Evolutionary conservation across 2,797 vertebrate genomes (phyloP), one percentile per base, ranked within the genome.

Genomic region (Platalea minor): DNA sequence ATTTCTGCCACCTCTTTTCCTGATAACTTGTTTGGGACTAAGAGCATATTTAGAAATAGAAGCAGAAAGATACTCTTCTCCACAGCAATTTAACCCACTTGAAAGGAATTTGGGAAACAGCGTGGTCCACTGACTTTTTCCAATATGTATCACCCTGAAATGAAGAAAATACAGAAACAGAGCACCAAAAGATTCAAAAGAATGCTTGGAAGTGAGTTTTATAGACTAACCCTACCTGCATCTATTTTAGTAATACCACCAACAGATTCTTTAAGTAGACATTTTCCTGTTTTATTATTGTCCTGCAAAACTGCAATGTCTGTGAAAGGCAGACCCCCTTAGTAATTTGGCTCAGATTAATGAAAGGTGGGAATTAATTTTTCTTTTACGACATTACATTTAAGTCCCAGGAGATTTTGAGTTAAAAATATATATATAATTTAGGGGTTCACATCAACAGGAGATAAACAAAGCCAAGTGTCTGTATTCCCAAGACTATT

Each of bases 391-490:
- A 48, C 10, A 63, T 45, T 80, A 51, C 68, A 63, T 35, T 84
- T 64, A 89, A 64, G 13, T 89, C 94, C 77, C 84, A 67, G 65
- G 75, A 93, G 92, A 80, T 75, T 78, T 83, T 76, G 43, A 84
- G 39, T 28, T 72, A 76, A 90, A 93, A 90, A 93, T 18, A 24
- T 14, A 54, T 12, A 15, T 41, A n/a, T 21, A 50, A n/a, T 43
- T 78, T 50, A 64, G 16, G 18, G 12, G 14, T 81, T 78, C 90
- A 57, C 73, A 92, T n/a, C 31, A 93, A 67, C 63, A 65, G 19
- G 29, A 45, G 31, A 41, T 86, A 64, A 87, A 85, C 53, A 78
- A 94, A 65, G 21, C 39, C 41, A 91, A 67, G 28, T n/a, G 24
- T 29, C n/a, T 61, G 16, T 56, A 74, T 78, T 93, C 73, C 85